Conservation (phyloP, 1,140 invertebrate genomes). For the Trissolcus basalis region DNA sequence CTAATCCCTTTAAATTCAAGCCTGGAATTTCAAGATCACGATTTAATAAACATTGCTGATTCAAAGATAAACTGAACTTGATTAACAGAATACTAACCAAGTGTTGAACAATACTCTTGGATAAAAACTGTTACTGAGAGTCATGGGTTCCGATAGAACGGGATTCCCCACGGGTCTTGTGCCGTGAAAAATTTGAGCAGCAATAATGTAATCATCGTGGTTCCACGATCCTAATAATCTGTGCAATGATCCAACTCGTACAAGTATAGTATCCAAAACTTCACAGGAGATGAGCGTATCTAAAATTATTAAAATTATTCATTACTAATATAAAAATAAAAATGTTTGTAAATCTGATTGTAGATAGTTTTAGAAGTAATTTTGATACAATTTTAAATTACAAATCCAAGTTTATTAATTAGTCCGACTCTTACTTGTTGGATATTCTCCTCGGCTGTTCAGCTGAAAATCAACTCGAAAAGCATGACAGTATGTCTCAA, state of each 20-base stretch:
- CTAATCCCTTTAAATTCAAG: constrained; percentile 84
- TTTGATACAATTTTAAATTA: too few species aligned
- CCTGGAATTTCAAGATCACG: too few species aligned
- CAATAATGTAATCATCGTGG: constrained; percentile 89
- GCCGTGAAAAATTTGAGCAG: constrained; percentile 91
- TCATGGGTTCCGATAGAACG: constrained; percentile 81
- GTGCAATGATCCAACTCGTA: constrained; percentile 90
- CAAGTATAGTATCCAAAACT: constrained; percentile 86
- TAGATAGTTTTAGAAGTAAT: too few species aligned
- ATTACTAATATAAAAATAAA: constrained; percentile 5
- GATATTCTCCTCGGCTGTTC: constrained; percentile 69
- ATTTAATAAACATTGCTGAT: too few species aligned
- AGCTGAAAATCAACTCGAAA: constrained; percentile 90
- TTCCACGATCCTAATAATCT: constrained; percentile 86
- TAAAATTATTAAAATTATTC: constrained; percentile 64
- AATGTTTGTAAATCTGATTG: too few species aligned
- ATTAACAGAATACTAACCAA: constrained; percentile 78
- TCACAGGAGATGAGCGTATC: constrained; percentile 82
- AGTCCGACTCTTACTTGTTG: constrained; percentile 64
- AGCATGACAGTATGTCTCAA: constrained; percentile 88
- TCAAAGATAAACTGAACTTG: constrained; percentile 2
- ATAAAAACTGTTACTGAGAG: constrained; percentile 83
- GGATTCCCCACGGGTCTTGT: constrained; percentile 84
- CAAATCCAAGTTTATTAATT: too few species aligned
- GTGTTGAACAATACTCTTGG: constrained; percentile 89